Percentiles rank a stretch among this genome's conserved stretches.
Evolutionary conservation across 2,888 invertebrate genomes (phyloP).

Genomic region (Brachynemurus nebulosus): DNA sequence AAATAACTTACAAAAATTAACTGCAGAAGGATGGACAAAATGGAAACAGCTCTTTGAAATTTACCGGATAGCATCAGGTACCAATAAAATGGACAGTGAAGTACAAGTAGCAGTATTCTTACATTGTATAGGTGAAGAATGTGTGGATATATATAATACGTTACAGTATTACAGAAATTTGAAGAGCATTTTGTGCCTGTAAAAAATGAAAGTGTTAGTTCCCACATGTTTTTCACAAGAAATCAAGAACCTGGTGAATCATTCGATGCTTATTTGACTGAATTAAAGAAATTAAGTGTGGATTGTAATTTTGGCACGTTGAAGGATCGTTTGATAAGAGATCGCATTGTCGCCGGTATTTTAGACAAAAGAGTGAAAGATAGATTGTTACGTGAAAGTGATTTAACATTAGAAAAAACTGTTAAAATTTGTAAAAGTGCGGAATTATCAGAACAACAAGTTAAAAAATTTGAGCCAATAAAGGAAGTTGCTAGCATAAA

Average conservation of each 20-base stretch:
- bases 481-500: neutral
- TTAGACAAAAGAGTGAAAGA: neutral
- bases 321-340: neutral
- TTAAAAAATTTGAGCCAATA: neutral
- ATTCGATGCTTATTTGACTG: neutral
- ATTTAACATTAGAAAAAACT: neutral
- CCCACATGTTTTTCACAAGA: neutral
- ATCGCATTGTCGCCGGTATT: neutral
- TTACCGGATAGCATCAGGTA: too few relatives aligned
- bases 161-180: neutral
- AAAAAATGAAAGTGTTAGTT: neutral
- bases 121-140: too few relatives aligned
- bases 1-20: too few relatives aligned
- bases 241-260: neutral
- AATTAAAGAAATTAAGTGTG: neutral
- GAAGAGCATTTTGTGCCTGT: neutral
- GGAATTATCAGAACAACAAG: neutral
- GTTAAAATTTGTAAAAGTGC: neutral
- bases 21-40: too few relatives aligned
- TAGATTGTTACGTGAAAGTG: neutral
- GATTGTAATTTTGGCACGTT: neutral
- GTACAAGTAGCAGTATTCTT: too few relatives aligned
- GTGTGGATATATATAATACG: too few relatives aligned
- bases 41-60: too few relatives aligned
- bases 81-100: too few relatives aligned